These are phyloP conservation scores for Crambe crambe DNA, from an alignment of 37 sponge, comb jelly and placozoan genomes.

Conservation along the genomic window DNA sequence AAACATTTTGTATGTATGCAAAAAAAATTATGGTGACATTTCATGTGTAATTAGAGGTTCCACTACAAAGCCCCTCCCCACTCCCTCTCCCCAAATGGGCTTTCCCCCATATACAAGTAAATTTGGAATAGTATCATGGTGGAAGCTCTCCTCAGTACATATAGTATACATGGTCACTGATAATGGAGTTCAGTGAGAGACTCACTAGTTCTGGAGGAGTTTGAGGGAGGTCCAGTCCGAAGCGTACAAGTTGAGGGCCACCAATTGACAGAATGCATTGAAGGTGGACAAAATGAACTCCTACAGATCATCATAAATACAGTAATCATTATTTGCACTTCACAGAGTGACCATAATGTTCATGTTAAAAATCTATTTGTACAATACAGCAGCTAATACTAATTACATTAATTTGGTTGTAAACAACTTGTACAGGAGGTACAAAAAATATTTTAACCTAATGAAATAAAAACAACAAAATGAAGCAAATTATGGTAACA, in stretches of 20 bases:
- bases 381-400: not conserved
- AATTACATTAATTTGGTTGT: too few relatives aligned
- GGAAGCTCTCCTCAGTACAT: too few relatives aligned
- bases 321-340: not conserved
- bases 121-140: too few relatives aligned
- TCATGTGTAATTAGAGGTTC: not conserved
- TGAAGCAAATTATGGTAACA: too few relatives aligned
- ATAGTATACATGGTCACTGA: too few relatives aligned
- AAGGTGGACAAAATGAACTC: conserved; percentile 68
- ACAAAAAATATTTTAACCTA: too few relatives aligned
- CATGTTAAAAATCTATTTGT: not conserved
- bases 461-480: too few relatives aligned
- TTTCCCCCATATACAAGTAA: not conserved
- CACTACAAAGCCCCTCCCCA: not conserved
- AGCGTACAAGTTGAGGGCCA: conserved; percentile 44
- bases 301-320: conserved; percentile 35
- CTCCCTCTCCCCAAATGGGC: not conserved
- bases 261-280: conserved; percentile 53
- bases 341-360: not conserved
- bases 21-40: not conserved
- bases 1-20: not conserved
- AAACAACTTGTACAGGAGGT: too few relatives aligned
- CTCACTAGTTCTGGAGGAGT: conserved; percentile 61
- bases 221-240: conserved; percentile 66
- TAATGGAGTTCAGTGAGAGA: too few relatives aligned